phyloP scores from a whole-genome alignment of 2,888 invertebrate genomes.

The Brachylomia viminalis region DNA sequence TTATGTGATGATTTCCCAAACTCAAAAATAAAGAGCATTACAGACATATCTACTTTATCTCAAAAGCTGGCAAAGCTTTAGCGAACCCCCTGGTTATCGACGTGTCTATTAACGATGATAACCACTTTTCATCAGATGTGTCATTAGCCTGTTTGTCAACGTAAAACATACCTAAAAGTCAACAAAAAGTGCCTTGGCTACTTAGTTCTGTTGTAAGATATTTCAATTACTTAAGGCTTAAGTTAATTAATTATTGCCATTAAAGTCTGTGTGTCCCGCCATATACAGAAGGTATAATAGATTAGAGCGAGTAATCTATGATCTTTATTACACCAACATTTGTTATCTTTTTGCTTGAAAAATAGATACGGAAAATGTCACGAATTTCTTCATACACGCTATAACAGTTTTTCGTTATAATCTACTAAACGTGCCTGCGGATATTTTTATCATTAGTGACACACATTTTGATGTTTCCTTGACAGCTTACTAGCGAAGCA shows the following conservation, averaged over 20 bases:
- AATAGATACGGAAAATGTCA: constrained; percentile 30
- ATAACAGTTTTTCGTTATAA: constrained; percentile 20
- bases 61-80: background rate
- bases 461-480: constrained; percentile 30
- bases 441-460: constrained; percentile 43
- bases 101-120: background rate
- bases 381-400: constrained; percentile 24
- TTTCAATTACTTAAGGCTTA: constrained; percentile 7
- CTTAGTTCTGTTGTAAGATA: background rate
- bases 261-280: background rate
- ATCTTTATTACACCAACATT: constrained; percentile 10
- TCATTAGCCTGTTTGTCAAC: constrained; percentile 10
- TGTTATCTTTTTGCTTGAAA: constrained; percentile 33
- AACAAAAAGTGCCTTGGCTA: constrained; percentile 8
- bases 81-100: background rate
- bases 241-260: constrained; percentile 14
- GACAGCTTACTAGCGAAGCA: constrained; percentile 9
- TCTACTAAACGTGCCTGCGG: constrained; percentile 17
- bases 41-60: background rate
- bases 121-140: constrained; percentile 12
- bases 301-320: constrained; percentile 1
- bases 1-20: too few relatives aligned
- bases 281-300: constrained; percentile 31
- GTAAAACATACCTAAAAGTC: constrained; percentile 26
- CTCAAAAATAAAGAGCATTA: too few relatives aligned